Percentiles rank a stretch among this genome's conserved stretches.
phyloP scores from a whole-genome alignment of 1,140 invertebrate genomes.

The Druon quercuslanigerum region DNA sequence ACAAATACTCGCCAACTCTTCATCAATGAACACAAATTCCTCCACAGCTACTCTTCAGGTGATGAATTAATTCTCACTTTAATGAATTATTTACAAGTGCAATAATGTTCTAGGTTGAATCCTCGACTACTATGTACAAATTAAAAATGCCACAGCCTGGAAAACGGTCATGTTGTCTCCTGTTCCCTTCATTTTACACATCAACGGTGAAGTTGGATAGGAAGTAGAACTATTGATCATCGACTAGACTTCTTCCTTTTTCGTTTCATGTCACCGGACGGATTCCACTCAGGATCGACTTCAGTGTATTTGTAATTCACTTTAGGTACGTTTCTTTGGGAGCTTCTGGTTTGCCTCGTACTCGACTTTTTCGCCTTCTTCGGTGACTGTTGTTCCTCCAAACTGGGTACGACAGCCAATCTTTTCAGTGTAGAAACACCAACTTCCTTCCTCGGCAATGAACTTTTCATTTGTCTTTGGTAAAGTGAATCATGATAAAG shows the following conservation, averaged over 20 bases:
- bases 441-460: slow-evolving; percentile 43
- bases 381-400: slow-evolving; percentile 41
- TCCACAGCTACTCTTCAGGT: neutral
- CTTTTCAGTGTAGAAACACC: slow-evolving; percentile 41
- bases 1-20: neutral
- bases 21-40: neutral
- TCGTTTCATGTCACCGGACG: slow-evolving; percentile 63
- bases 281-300: slow-evolving; percentile 65
- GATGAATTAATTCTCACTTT: neutral
- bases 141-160: slow-evolving; percentile 46
- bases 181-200: neutral
- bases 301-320: slow-evolving; percentile 69
- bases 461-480: slow-evolving; percentile 46
- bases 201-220: neutral
- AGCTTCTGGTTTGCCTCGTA: slow-evolving; percentile 60
- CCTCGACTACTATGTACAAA: slow-evolving; percentile 50
- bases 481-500: slow-evolving; percentile 46
- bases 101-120: neutral
- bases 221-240: slow-evolving; percentile 59
- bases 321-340: slow-evolving; percentile 67
- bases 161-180: slow-evolving; percentile 1
- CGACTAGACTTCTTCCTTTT: slow-evolving; percentile 65
- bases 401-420: neutral
- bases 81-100: slow-evolving; percentile 38
- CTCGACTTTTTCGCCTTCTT: slow-evolving; percentile 54